A percentile compares a stretch with the other conserved stretches of the same genome.
Conservation (phyloP, 2,797 vertebrate genomes). For the Darevskia nairensis region DNA sequence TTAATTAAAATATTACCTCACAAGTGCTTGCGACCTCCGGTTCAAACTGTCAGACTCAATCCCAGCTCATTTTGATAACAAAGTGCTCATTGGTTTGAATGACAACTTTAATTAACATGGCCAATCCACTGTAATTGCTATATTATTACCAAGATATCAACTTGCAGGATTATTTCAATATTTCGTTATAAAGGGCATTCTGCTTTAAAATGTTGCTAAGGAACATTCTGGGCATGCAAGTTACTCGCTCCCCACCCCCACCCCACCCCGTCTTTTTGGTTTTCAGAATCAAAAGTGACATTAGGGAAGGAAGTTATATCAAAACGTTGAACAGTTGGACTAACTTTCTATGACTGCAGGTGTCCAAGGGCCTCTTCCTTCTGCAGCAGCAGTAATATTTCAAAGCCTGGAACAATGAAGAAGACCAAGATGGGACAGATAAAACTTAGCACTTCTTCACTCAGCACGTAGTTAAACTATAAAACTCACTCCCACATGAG, state of each 20-base stretch:
- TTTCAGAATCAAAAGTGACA: neutral
- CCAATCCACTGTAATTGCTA: slow-evolving; percentile 68
- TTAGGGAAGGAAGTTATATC: neutral
- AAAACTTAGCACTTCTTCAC: too few relatives aligned
- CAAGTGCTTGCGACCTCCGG: slow-evolving; percentile 34
- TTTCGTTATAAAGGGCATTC: neutral
- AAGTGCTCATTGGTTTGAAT: slow-evolving; percentile 61
- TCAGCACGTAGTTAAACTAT: too few relatives aligned
- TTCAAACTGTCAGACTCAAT: slow-evolving; percentile 62
- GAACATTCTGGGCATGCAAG: neutral
- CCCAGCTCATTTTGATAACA: slow-evolving; percentile 63
- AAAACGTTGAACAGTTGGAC: neutral
- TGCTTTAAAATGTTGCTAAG: slow-evolving; percentile 22
- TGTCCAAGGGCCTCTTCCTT: neutral
- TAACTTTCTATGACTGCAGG: neutral
- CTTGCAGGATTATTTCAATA: slow-evolving; percentile 6
- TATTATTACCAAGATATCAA: slow-evolving; percentile 57
- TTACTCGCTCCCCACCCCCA: neutral
- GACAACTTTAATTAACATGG: slow-evolving; percentile 71
- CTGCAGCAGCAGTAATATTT: too few relatives aligned
- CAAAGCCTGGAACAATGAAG: too few relatives aligned
- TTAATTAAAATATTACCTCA: slow-evolving; percentile 66
- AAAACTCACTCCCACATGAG: too few relatives aligned
- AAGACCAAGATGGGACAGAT: too few relatives aligned
- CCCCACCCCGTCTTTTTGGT: too few relatives aligned